Base-by-base conservation (phyloP, 37 sponge, comb jelly and placozoan species). In the Halichondria panicea region DNA sequence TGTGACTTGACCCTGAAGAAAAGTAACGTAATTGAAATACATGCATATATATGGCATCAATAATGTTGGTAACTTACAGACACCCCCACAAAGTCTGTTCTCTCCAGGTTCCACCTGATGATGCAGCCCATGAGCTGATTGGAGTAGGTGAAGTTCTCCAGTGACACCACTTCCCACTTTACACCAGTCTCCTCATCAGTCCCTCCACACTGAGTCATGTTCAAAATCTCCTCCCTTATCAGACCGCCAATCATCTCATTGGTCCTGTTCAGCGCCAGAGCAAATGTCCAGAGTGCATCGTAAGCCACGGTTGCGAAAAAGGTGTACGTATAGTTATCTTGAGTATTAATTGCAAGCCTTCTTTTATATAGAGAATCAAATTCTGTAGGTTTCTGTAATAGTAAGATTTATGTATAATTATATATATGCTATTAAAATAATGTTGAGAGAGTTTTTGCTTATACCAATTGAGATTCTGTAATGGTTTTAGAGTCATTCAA, bases 241-340 rank as follows among this genome's bases (percentile, higher is more conserved):
- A 11, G 15, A 21, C 34, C 33, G 7, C 27, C 8, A 8, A 58
- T 43, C 70, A 69, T 70, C 0, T 36, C 41, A 19, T 22, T 28
- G 25, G 62, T 72, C 22, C 41, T 42, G 62, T 81, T 70, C 28
- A 81, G 55, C n/a, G 66, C 82, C 32, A 73, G 56, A 25, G 82
- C 82, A 24, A 81, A n/a, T 13, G 74, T 35, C 82, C 82, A 81
- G 18, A 70, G 24, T 1, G 74, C 74, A 63, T 81, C 82, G 36
- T 73, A 81, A 19, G 82, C 73, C 5, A 63, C 0, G 18, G 33
- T 19, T 1, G 28, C 28, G 3, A 50, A 32, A 6, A 8, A 28
- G 5, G 7, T 28, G 31, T 19, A 30, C 15, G 52, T 48, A 35
- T 70, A 52, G 60, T 58, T 58, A n/a, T n/a, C n/a, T 58, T n/a